Evolutionary conservation across 1,140 invertebrate species (phyloP).

Genomic region (Aleiodes sp.): DNA sequence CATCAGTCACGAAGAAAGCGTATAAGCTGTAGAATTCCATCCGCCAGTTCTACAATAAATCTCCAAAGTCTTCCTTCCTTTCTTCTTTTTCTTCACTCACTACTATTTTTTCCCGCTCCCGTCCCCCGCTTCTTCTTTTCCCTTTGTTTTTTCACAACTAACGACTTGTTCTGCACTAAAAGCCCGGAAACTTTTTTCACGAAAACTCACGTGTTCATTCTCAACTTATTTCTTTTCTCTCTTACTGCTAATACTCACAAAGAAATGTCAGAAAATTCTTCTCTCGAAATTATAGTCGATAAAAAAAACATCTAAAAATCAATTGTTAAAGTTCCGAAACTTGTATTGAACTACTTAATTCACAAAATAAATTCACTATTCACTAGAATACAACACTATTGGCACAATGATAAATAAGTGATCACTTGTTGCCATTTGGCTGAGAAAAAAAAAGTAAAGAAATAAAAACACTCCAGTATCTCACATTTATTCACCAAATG

Average conservation of each 20-base stretch:
- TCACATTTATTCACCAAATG: background rate
- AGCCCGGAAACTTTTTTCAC: background rate
- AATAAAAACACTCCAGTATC: background rate
- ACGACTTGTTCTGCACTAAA: background rate
- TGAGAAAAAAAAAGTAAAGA: too few species aligned
- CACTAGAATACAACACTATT: too few species aligned
- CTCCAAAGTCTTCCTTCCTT: too few species aligned
- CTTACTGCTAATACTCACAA: too few species aligned
- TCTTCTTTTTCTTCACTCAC: too few species aligned
- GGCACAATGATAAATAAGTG: background rate
- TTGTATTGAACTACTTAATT: too few species aligned
- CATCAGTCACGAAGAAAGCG: background rate
- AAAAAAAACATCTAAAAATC: too few species aligned
- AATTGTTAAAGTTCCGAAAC: too few species aligned
- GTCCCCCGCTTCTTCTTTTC: background rate
- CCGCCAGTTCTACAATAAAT: background rate
- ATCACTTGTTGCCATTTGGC: slow-evolving; percentile 12
- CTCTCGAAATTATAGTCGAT: too few species aligned
- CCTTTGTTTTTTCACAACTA: background rate
- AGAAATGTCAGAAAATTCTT: too few species aligned
- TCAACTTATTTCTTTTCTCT: background rate
- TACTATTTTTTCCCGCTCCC: background rate
- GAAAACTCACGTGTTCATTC: background rate
- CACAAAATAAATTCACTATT: too few species aligned
- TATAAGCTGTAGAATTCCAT: background rate